Evolutionary conservation across 2,888 invertebrate genomes (phyloP).

Genomic region (Pollenia griseotomentosa): DNA sequence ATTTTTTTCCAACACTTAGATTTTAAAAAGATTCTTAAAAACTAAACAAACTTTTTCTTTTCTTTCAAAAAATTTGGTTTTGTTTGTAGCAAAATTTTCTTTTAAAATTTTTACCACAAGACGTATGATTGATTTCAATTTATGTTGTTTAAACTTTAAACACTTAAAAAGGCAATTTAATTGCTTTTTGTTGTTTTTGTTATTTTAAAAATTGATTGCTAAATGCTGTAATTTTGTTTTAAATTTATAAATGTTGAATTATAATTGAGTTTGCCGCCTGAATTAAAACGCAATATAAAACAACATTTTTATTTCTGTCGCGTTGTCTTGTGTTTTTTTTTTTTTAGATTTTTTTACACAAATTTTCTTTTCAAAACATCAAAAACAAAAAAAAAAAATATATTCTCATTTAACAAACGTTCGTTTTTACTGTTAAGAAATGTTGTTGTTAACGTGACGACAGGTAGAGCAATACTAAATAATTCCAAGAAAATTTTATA

Average conservation of each 20-base stretch:
- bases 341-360: conserved; percentile 42
- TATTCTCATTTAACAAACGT: conserved; percentile 10
- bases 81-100: conserved; percentile 33
- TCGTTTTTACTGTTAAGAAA: conserved; percentile 18
- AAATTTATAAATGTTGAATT: not conserved
- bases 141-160: conserved; percentile 3
- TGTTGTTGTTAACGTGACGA: conserved; percentile 77
- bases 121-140: conserved; percentile 69
- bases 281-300: conserved; percentile 49
- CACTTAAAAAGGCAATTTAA: conserved; percentile 52
- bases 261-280: conserved; percentile 47
- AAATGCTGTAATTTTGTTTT: conserved; percentile 34
- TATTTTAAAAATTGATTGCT: conserved; percentile 22
- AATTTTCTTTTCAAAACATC: conserved; percentile 42
- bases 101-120: conserved; percentile 45
- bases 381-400: conserved; percentile 8
- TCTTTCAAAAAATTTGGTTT: conserved; percentile 28
- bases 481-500: conserved; percentile 67
- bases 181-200: conserved; percentile 52
- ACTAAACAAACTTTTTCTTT: conserved; percentile 1
- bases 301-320: conserved; percentile 42
- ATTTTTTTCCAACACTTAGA: not conserved
- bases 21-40: not conserved
- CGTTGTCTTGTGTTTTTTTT: conserved; percentile 18
- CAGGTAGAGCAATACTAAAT: conserved; percentile 80